phyloP scores from a whole-genome alignment of 2,888 invertebrate genomes.

The Sarcophaga variegata region DNA sequence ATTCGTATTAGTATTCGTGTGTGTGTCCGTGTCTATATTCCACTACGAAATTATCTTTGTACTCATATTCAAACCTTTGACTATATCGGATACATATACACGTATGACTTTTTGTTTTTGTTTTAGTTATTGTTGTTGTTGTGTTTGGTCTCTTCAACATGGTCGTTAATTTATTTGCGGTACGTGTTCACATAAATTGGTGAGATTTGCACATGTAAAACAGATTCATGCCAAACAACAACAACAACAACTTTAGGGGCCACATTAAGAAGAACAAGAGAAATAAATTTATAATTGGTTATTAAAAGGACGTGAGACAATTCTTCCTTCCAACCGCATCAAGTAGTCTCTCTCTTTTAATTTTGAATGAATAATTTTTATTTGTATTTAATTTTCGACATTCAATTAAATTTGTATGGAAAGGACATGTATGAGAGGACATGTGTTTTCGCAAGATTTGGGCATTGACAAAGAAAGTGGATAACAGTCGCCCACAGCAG shows the following conservation, averaged over 20 bases:
- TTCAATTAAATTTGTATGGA: too few relatives aligned
- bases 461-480: too few relatives aligned
- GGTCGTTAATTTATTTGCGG: conserved; percentile 56
- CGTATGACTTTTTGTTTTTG: conserved; percentile 38
- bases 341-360: not conserved
- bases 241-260: conserved; percentile 9
- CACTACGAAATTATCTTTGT: conserved; percentile 6
- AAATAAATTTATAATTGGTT: conserved; percentile 41
- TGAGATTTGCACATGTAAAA: conserved; percentile 35
- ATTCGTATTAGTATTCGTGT: not conserved
- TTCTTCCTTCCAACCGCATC: not conserved
- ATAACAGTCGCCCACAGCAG: too few relatives aligned
- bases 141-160: conserved; percentile 27
- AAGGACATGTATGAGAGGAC: too few relatives aligned
- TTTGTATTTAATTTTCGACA: not conserved
- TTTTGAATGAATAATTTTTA: not conserved
- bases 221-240: conserved; percentile 14
- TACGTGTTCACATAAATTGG: conserved; percentile 59
- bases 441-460: too few relatives aligned
- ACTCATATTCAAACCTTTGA: not conserved
- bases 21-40: not conserved
- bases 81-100: conserved; percentile 44
- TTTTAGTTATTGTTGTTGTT: too few relatives aligned
- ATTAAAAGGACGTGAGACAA: conserved; percentile 38
- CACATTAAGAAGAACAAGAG: not conserved